Percentiles rank a stretch among this genome's conserved stretches.
Conservation (phyloP, 2,113 vertebrate species). For the Grallaria varia region DNA sequence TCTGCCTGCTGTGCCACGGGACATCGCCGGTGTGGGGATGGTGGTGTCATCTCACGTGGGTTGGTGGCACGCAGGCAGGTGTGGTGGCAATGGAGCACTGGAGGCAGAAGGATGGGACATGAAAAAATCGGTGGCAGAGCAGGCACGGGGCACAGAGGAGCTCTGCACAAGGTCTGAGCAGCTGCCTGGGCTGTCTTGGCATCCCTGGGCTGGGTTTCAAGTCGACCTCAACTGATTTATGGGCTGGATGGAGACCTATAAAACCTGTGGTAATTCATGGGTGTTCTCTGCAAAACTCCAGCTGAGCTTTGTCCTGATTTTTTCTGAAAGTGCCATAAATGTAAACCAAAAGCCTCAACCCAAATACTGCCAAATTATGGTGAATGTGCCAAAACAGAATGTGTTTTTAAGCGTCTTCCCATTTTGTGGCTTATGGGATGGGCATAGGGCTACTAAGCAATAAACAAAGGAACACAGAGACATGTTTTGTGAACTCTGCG, state of each 20-base stretch:
- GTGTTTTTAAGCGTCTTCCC: conserved; percentile 14
- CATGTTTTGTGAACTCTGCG: conserved; percentile 27
- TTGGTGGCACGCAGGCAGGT: not conserved
- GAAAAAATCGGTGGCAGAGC: not conserved
- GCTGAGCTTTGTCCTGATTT: conserved; percentile 58
- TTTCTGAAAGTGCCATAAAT: not conserved
- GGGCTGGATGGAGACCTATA: conserved; percentile 8
- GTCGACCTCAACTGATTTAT: not conserved
- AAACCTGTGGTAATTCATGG: not conserved
- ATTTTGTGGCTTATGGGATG: not conserved
- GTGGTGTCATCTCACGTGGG: accelerated
- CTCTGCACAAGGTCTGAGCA: not conserved
- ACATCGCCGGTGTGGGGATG: accelerated
- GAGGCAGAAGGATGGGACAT: not conserved
- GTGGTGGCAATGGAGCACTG: not conserved
- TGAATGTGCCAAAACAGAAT: not conserved
- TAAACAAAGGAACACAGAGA: conserved; percentile 35
- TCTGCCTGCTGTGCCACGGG: not conserved
- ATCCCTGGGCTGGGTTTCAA: conserved; percentile 4
- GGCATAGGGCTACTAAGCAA: not conserved
- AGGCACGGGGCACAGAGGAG: accelerated
- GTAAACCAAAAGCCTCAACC: conserved; percentile 43
- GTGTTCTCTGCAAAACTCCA: conserved; percentile 16
- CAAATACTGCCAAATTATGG: conserved; percentile 24
- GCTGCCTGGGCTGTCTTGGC: not conserved